Percentiles rank a stretch among this genome's conserved stretches.
phyloP scores from a whole-genome alignment of 2,888 invertebrate genomes.

The Adelphocoris suturalis region DNA sequence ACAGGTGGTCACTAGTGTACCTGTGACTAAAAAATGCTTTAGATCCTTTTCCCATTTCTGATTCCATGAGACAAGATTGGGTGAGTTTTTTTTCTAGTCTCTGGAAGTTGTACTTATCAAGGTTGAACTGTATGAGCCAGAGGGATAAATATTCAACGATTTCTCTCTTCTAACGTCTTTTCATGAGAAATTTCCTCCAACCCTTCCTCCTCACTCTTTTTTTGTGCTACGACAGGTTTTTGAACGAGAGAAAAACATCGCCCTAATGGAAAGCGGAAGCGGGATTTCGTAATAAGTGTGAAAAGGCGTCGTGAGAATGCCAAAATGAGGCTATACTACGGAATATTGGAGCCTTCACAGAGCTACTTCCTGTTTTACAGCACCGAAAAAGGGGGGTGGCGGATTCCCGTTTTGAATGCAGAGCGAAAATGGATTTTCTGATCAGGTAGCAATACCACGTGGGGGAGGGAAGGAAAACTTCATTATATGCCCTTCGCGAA shows the following conservation, averaged over 20 bases:
- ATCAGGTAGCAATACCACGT: background rate
- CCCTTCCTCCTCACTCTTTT: too few species aligned
- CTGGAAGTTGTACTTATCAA: too few species aligned
- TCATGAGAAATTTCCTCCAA: too few species aligned
- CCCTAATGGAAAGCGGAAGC: conserved; percentile 17
- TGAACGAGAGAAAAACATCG: background rate
- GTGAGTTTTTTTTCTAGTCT: too few species aligned
- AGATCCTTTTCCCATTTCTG: too few species aligned
- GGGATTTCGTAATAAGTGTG: conserved; percentile 21
- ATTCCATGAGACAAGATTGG: too few species aligned
- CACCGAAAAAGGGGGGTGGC: background rate
- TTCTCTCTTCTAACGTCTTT: too few species aligned
- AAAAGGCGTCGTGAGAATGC: conserved; percentile 17
- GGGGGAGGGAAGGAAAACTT: background rate
- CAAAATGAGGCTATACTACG: conserved; percentile 1
- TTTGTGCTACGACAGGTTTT: too few species aligned
- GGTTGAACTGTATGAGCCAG: too few species aligned
- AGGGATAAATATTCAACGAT: too few species aligned
- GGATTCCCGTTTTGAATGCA: background rate
- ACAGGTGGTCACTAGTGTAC: too few species aligned
- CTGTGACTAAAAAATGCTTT: too few species aligned
- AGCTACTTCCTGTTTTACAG: background rate
- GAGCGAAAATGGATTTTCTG: conserved; percentile 37
- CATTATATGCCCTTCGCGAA: background rate
- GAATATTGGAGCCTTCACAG: background rate